Base-by-base conservation (phyloP, 2,113 vertebrate species). In the Fulica atra region DNA sequence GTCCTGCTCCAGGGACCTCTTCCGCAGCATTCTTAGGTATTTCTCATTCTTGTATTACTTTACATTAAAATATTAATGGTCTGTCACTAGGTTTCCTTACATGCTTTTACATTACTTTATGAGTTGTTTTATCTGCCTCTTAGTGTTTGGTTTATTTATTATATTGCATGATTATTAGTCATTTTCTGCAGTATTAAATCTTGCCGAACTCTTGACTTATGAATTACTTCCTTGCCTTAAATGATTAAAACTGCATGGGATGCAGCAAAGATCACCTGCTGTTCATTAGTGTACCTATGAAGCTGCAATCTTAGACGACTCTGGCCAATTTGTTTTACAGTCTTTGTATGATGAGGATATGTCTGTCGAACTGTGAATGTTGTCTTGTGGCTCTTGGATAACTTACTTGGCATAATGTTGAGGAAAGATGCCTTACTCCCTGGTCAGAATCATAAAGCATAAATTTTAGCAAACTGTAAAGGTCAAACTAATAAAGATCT, bases 11-110 rank as follows among this genome's bases (percentile, higher is more conserved):
- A 82, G 81, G 79, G 89, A 72, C n/a, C 17, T 57, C 50, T 83
- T 87, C 65, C 71, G 31, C 12, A 48, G 2, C 13, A 14, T 81
- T 91, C 48, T 61, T 74, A 74, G 44, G 13, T 87, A 71, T 93
- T 94, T 81, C 44, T 95, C 19, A 59, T 70, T 90, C 53, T 88
- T 89, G 10, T 42, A 35, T 74, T 81, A 74, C 56, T 81, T 89
- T 89, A 59, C 38, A 61, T 88, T 86, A 93, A 91, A 95, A 95
- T 89, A 81, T 74, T 78, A 86, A 88, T 80, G 15, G 51, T 21
- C 33, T 94, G 68, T 40, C 82, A 60, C 56, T 66, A 61, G 74
- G 36, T 51, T 86, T 9, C 35, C 29, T 66, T 71, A 48, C 70
- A 86, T 23, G 17, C 16, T 84, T 81, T 86, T 68, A 46, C 51